Base-by-base conservation (phyloP, 2,888 invertebrate genomes). In the Byasa hedistus region DNA sequence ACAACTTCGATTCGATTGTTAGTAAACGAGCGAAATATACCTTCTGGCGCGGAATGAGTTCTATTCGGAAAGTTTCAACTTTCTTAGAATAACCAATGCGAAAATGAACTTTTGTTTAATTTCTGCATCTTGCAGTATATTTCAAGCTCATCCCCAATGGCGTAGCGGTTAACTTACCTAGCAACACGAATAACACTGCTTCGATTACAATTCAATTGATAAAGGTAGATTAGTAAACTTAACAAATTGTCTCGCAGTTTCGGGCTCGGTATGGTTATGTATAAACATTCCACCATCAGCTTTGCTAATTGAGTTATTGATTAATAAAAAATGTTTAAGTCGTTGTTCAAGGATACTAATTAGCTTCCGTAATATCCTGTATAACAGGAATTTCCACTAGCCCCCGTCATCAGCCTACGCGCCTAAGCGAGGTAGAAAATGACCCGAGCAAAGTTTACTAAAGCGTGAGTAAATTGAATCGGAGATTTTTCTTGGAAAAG, bases 401-500 rank as follows among this genome's bases (percentile, higher is more conserved):
- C 24, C n/a, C 17, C 36, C 21, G 10, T 23, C 15, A 56, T 21
- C 55, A 22, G n/a, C 24, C 39, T n/a, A 17, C 57, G 21, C 36
- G 36, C 24, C n/a, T 64, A 27, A 52, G 32, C 51, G 51, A 60
- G 48, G 22, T 48, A 55, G 59, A 27, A 10, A 44, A 17, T 57
- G 54, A 58, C 58, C n/a, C 36, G 22, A 12, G 44, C 55, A 23
- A 68, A 64, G 68, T 68, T 66, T 55, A 64, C 57, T 66, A 62
- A 61, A 68, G 66, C 69, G 65, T 73, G 72, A 72, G 71, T 70
- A 76, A 84, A 82, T 83, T 77, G 5, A 82, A 79, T 77, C 74
- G 73, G 74, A 79, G 82, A 83, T 83, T 85, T 85, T 86, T 83
- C 82, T 81, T 75, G 78, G 82, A 83, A 88, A 84, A 83, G 81